phyloP scores from a whole-genome alignment of 1,140 invertebrate genomes.

The Lamellibrachia luymesi region DNA sequence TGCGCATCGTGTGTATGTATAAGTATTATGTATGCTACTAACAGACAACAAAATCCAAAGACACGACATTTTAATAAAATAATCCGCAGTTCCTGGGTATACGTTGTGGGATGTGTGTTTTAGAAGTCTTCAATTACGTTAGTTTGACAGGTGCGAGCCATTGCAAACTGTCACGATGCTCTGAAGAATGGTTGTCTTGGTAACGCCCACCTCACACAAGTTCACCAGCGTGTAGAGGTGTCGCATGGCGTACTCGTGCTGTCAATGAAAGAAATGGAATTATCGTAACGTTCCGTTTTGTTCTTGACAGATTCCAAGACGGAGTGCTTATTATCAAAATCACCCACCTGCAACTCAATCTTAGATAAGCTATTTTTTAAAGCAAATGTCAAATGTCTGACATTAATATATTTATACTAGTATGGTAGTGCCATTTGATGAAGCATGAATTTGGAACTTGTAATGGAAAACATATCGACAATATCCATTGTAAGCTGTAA shows the following conservation, averaged over 20 bases:
- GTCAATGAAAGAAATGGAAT: slow-evolving; percentile 23
- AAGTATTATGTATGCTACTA: not conserved
- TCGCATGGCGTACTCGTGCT: slow-evolving; percentile 57
- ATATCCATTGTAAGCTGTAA: not conserved
- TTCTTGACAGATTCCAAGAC: not conserved
- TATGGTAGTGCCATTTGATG: not conserved
- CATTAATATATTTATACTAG: not conserved
- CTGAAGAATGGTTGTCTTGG: not conserved
- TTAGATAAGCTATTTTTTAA: too few relatives aligned
- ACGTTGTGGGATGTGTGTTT: not conserved
- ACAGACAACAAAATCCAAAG: not conserved
- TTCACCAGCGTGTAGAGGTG: slow-evolving; percentile 59
- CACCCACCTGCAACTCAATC: not conserved
- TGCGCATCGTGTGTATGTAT: too few relatives aligned
- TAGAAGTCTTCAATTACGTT: not conserved
- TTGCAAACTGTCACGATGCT: not conserved
- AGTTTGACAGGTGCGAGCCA: not conserved
- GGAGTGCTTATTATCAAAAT: not conserved
- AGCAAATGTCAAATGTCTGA: too few relatives aligned
- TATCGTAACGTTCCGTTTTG: not conserved
- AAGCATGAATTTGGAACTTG: not conserved
- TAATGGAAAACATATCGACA: not conserved
- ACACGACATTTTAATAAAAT: not conserved
- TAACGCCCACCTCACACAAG: slow-evolving; percentile 53
- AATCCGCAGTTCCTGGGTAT: not conserved